A percentile compares a stretch with the other conserved stretches of the same genome.
phyloP scores from a whole-genome alignment of 2,113 vertebrate species.

The Tautogolabrus adspersus region DNA sequence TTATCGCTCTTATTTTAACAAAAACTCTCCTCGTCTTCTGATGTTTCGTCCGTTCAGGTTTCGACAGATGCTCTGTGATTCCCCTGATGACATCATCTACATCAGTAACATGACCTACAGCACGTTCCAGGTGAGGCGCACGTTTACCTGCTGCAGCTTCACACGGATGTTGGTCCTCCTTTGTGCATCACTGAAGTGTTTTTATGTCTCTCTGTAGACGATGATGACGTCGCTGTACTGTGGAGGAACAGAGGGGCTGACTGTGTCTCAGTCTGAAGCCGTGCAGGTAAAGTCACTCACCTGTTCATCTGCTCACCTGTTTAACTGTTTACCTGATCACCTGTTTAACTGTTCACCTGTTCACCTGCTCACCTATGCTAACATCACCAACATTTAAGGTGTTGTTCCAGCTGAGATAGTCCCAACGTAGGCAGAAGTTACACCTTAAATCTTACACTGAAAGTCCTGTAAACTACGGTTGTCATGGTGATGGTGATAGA shows the following conservation, averaged over 20 bases:
- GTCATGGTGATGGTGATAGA: too few species aligned
- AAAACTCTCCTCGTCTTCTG: not conserved
- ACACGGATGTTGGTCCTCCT: too few species aligned
- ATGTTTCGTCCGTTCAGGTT: conserved; percentile 82
- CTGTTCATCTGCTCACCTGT: not conserved
- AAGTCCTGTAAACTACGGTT: too few species aligned
- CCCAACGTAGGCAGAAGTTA: too few species aligned
- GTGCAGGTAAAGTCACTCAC: conserved; percentile 85
- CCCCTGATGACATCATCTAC: conserved; percentile 84
- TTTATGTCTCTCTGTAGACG: conserved; percentile 80
- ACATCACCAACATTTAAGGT: too few species aligned
- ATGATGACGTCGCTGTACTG: conserved; percentile 96
- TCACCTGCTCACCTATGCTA: too few species aligned
- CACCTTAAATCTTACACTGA: too few species aligned
- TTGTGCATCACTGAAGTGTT: not conserved
- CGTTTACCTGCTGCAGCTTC: not conserved
- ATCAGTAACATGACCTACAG: conserved; percentile 91
- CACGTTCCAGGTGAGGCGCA: conserved; percentile 88
- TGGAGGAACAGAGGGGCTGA: conserved; percentile 89
- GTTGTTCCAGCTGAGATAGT: too few species aligned
- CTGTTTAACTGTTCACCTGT: not conserved
- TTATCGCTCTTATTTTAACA: too few species aligned
- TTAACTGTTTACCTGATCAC: too few species aligned
- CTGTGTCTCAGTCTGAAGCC: conserved; percentile 85
- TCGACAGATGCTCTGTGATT: conserved; percentile 86